Evolutionary conservation across 1,140 invertebrate species (phyloP).

Genomic region (Hesperophylax magnus): DNA sequence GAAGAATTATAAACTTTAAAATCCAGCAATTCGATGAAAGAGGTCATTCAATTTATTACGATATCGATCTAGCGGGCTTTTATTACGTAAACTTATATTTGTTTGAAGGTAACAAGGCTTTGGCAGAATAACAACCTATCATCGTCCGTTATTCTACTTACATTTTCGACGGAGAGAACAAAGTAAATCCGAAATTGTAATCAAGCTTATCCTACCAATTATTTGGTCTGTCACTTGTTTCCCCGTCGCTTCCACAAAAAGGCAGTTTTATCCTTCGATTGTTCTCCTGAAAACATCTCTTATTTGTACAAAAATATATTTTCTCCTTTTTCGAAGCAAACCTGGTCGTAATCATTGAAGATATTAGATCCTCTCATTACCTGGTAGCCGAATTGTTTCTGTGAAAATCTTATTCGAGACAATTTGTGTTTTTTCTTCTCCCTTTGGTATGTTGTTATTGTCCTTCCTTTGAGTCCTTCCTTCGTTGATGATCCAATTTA

Average conservation of each 20-base stretch:
- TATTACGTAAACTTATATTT: too few relatives aligned
- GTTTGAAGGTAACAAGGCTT: too few relatives aligned
- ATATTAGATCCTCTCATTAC: slow-evolving; percentile 34
- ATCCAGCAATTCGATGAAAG: too few relatives aligned
- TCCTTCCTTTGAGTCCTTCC: too few relatives aligned
- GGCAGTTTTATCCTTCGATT: slow-evolving; percentile 3
- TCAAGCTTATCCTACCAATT: slow-evolving; percentile 21
- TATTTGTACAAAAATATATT: not conserved
- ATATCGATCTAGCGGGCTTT: too few relatives aligned
- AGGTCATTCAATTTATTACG: too few relatives aligned
- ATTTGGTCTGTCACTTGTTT: slow-evolving; percentile 11
- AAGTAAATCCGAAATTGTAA: slow-evolving; percentile 23
- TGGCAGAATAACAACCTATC: not conserved
- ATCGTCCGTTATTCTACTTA: not conserved
- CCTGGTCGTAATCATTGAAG: slow-evolving; percentile 18
- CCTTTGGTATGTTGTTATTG: not conserved
- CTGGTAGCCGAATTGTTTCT: not conserved
- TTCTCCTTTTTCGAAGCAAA: slow-evolving; percentile 2
- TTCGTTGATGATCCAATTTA: too few relatives aligned
- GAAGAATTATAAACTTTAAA: too few relatives aligned
- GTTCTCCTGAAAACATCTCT: not conserved
- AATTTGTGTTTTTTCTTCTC: not conserved
- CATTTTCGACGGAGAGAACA: not conserved
- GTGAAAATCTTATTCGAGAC: not conserved
- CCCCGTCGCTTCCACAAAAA: not conserved